Evolutionary conservation across 2,797 vertebrate species (phyloP), one percentile per base, ranked within the genome.

Genomic region (Arnoldichthys spilopterus): DNA sequence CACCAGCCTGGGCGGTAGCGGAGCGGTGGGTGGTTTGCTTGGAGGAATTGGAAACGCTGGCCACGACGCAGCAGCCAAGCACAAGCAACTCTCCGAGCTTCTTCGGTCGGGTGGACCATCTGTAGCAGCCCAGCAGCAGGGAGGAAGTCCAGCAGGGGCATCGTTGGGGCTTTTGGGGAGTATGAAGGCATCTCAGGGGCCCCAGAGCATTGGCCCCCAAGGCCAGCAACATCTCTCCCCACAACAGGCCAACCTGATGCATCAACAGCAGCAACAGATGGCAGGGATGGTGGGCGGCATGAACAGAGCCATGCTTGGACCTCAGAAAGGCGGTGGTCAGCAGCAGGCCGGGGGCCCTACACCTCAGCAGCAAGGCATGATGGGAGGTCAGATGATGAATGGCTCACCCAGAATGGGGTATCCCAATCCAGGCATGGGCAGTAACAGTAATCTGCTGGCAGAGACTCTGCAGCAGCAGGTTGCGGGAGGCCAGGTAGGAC

Each of bases 81-180:
- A 99, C 92, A 99, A 98, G 92, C 98, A 99, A 83, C 94, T 99
- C 49, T 99, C 98, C 3, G 98, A 99, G 90, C 94, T 99, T 82
- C 86, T 99, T 59, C 95, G 97, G 47, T 90, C 93, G 0, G 92
- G 93, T n/a, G 90, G 87, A 3, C 88, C 91, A 37, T 47, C 86
- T 64, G 59, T 91, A 40, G 16, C 71, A 4, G 2, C 92, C 94
- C 79, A 91, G 30, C 96, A 93, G 51, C 93, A 91, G 86, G 93
- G 90, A 82, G 90, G 91, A 34, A 92, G 88, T 82, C 90, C 90
- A 20, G 90, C 88, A 74, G 93, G 91, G 11, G 84, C 91, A 2
- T 43, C 88, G 47, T 89, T 94, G 86, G 92, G 95, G 82, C 94
- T 98, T 89, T 90, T 99, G 85, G 97, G 94, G 16, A 98, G 95